Percentiles rank a stretch among this genome's conserved stretches.
phyloP scores from a whole-genome alignment of 1,140 invertebrate species.

The Achroia grisella region DNA sequence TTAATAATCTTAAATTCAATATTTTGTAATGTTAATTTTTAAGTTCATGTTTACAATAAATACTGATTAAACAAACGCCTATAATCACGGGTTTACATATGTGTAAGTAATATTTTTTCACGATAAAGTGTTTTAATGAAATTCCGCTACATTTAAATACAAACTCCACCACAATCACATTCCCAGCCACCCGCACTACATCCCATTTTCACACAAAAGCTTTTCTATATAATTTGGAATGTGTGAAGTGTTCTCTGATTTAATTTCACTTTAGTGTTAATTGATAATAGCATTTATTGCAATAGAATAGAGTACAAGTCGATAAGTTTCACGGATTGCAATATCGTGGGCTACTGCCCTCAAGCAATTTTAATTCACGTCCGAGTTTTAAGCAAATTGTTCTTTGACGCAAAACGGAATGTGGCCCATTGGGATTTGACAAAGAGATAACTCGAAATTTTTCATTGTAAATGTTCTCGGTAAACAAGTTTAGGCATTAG shows the following conservation, averaged over 20 bases:
- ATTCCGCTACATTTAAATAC: background rate
- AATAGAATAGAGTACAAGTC: constrained; percentile 15
- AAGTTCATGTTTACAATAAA: too few species aligned
- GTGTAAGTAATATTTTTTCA: too few species aligned
- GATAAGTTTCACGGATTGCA: constrained; percentile 18
- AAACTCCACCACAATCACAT: background rate
- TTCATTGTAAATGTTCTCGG: too few species aligned
- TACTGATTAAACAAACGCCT: too few species aligned
- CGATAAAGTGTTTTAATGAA: too few species aligned
- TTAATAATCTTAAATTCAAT: background rate
- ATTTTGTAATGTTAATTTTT: background rate
- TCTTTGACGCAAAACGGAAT: constrained; percentile 52
- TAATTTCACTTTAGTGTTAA: constrained; percentile 18
- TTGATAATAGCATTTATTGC: constrained; percentile 34
- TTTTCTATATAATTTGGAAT: constrained; percentile 26
- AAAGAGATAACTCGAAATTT: constrained; percentile 29
- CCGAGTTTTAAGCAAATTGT: constrained; percentile 44
- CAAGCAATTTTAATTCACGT: constrained; percentile 41
- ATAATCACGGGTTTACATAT: too few species aligned
- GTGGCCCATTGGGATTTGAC: constrained; percentile 31
- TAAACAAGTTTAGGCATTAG: too few species aligned
- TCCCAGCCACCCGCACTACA: constrained; percentile 13
- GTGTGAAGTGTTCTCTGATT: constrained; percentile 26
- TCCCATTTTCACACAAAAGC: constrained; percentile 32
- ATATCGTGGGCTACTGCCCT: constrained; percentile 30